Percentiles rank a stretch among this genome's conserved stretches.
Conservation (phyloP, 2,888 invertebrate genomes). For the Scotopteryx bipunctaria region DNA sequence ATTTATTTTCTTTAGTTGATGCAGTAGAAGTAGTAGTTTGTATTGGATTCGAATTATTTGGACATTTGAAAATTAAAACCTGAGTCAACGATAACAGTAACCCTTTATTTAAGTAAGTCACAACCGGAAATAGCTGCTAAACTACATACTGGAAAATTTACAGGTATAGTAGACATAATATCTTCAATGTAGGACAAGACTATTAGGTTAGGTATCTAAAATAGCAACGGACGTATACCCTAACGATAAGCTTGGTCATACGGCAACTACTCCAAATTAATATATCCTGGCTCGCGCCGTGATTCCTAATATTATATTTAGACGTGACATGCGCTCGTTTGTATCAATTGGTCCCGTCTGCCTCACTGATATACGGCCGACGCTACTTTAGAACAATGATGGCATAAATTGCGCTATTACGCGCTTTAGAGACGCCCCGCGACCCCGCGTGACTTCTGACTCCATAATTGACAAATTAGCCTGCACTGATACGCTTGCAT, state of each 20-base stretch:
- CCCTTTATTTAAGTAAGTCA: no score
- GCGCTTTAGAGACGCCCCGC: constrained; percentile 66
- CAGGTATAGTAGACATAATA: neutral
- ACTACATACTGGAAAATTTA: neutral
- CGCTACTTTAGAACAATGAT: constrained; percentile 83
- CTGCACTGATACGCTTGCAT: constrained; percentile 67
- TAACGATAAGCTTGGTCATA: constrained; percentile 63
- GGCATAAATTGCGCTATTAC: constrained; percentile 81
- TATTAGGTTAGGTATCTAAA: constrained; percentile 25
- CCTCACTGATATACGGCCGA: constrained; percentile 79
- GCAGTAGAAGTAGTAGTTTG: constrained; percentile 1
- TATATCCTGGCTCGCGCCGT: constrained; percentile 84
- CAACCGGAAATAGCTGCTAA: neutral
- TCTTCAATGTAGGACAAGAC: constrained; percentile 25
- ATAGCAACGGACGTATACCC: constrained; percentile 51
- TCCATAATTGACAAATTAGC: constrained; percentile 66
- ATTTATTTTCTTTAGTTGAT: constrained; percentile 7
- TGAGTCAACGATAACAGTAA: no score
- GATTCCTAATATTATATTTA: constrained; percentile 84
- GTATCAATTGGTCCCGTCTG: constrained; percentile 82
- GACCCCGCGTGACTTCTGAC: constrained; percentile 61
- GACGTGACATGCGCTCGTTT: constrained; percentile 83
- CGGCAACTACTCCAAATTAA: constrained; percentile 79
- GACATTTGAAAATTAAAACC: no score
- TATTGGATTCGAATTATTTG: no score